phyloP scores from a whole-genome alignment of 2,797 vertebrate species.

The Eutrigla gurnardus region DNA sequence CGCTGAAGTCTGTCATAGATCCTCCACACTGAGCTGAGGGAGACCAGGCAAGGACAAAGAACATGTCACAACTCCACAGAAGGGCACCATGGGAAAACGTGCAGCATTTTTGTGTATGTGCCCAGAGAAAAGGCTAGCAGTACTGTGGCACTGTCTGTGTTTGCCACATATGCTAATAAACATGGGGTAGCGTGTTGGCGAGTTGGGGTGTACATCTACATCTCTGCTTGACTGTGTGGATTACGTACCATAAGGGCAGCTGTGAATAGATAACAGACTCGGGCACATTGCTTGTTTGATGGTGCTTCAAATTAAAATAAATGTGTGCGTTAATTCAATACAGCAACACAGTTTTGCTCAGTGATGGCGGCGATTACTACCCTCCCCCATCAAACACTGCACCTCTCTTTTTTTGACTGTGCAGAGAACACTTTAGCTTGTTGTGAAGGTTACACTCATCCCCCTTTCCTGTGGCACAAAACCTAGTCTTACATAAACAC shows the following conservation, averaged over 20 bases:
- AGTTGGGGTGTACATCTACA: slow-evolving; percentile 13
- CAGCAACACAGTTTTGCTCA: slow-evolving; percentile 49
- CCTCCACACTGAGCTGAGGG: slow-evolving; percentile 93
- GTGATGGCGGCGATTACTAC: slow-evolving; percentile 62
- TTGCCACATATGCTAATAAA: not conserved
- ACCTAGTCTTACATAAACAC: slow-evolving; percentile 54
- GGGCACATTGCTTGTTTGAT: slow-evolving; percentile 41
- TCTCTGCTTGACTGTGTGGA: slow-evolving; percentile 39
- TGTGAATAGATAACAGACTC: slow-evolving; percentile 43
- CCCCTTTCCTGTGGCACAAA: slow-evolving; percentile 31
- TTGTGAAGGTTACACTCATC: slow-evolving; percentile 58
- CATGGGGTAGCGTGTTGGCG: not conserved
- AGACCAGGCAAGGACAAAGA: slow-evolving; percentile 73
- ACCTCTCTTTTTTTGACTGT: slow-evolving; percentile 46
- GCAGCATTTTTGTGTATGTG: not conserved
- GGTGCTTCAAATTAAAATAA: slow-evolving; percentile 72
- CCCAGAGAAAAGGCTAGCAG: not conserved
- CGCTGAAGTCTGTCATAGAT: slow-evolving; percentile 91
- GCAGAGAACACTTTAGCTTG: slow-evolving; percentile 37
- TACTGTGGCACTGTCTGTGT: not conserved
- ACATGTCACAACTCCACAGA: slow-evolving; percentile 61
- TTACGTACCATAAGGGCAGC: slow-evolving; percentile 34
- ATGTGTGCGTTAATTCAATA: slow-evolving; percentile 67
- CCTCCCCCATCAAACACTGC: slow-evolving; percentile 26
- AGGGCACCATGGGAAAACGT: slow-evolving; percentile 28